These are phyloP conservation scores for Onthophagus taurus DNA, from an alignment of 1,140 invertebrate genomes.

Conservation along the genomic window DNA sequence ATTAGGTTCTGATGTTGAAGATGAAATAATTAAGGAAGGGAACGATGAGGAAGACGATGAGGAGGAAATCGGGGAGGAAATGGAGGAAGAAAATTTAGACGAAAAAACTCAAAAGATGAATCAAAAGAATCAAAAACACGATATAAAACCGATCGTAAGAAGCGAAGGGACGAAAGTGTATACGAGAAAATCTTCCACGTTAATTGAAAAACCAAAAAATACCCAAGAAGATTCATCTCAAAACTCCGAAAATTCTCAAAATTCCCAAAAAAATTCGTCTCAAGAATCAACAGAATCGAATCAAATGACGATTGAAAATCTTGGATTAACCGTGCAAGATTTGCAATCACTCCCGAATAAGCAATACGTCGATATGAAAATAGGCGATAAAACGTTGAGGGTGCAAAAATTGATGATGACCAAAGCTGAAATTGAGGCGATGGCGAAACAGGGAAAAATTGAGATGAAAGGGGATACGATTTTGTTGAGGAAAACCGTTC, in stretches of 20 bases:
- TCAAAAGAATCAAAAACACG: conserved; percentile 1
- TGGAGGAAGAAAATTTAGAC: conserved; percentile 11
- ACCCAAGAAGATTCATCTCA: conserved; percentile 6
- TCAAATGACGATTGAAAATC: conserved; percentile 19
- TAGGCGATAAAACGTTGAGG: conserved; percentile 46
- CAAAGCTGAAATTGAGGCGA: conserved; percentile 48
- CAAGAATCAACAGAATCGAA: conserved; percentile 21
- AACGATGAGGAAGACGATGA: no score
- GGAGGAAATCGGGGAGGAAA: not conserved
- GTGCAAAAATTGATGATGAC: conserved; percentile 51
- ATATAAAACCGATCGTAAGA: conserved; percentile 33
- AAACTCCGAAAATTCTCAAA: conserved; percentile 18
- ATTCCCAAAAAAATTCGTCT: conserved; percentile 4
- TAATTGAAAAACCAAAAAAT: conserved; percentile 16
- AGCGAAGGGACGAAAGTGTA: conserved; percentile 34
- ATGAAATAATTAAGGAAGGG: conserved; percentile 33
- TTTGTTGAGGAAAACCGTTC: conserved; percentile 21
- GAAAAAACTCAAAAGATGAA: not conserved
- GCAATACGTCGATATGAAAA: conserved; percentile 42
- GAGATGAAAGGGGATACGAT: conserved; percentile 42
- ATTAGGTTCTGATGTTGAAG: conserved; percentile 27
- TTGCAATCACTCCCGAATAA: conserved; percentile 25
- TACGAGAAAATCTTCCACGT: conserved; percentile 26
- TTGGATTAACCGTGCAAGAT: conserved; percentile 18
- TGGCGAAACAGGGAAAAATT: conserved; percentile 48